Evolutionary conservation across 2,113 vertebrate species (phyloP).

Genomic region (Centropristis striata): DNA sequence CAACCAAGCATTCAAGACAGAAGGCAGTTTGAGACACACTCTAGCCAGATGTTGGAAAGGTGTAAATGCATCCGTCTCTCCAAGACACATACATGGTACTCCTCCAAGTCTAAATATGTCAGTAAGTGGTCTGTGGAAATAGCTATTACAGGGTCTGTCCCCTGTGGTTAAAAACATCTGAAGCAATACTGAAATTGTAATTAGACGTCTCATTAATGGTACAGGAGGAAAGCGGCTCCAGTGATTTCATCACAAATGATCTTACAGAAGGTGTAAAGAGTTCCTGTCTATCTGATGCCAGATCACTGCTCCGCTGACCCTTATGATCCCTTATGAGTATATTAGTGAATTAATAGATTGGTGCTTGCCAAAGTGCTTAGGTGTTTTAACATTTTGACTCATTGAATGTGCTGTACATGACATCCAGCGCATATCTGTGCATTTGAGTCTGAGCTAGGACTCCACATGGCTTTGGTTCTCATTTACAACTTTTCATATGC

Average conservation of each 20-base stretch:
- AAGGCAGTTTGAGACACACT: neutral
- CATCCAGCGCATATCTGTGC: too few relatives aligned
- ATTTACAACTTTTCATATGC: too few relatives aligned
- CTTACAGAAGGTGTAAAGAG: neutral
- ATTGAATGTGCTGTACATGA: too few relatives aligned
- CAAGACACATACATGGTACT: neutral
- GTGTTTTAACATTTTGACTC: too few relatives aligned
- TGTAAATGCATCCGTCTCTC: neutral
- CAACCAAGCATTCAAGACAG: neutral
- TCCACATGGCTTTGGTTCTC: too few relatives aligned
- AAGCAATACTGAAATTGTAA: constrained; percentile 4
- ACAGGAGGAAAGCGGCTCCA: neutral
- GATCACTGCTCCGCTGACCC: neutral
- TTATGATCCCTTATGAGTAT: too few relatives aligned
- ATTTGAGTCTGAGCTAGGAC: too few relatives aligned
- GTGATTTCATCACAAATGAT: neutral
- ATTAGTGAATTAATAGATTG: too few relatives aligned
- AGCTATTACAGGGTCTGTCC: neutral
- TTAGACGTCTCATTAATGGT: neutral
- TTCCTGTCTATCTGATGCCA: neutral
- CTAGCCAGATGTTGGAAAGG: neutral
- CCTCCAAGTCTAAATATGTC: neutral
- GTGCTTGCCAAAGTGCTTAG: too few relatives aligned
- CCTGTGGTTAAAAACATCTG: neutral
- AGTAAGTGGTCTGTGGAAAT: constrained; percentile 5